Evolutionary conservation across 2,797 vertebrate species (phyloP), one percentile per base, ranked within the genome.

Genomic region (Pygocentrus nattereri): DNA sequence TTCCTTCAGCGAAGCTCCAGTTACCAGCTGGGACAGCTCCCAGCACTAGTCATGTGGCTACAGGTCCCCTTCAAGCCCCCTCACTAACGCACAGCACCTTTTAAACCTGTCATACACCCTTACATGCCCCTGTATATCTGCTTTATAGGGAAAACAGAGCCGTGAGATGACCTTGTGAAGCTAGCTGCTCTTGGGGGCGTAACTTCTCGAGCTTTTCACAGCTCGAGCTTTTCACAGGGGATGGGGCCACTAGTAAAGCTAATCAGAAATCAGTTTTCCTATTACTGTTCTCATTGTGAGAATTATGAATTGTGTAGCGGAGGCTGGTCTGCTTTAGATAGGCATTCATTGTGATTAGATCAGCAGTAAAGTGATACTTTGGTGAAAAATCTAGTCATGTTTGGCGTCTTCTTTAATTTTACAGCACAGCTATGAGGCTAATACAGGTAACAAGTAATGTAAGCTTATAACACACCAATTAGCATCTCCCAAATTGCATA

Each of bases 41-140:
- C 64, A 85, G 83, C 65, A 83, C 88, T 86, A 67, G 85, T 90
- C 89, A 91, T 82, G 73, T 82, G 86, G 72, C 76, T 79, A 83
- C 30, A 25, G 27, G 47, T 27, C 38, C 50, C 64, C 16, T 19
- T 8, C 65, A 47, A 85, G 83, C 5, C 25, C 15, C 56, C 58
- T 70, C 56, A 23, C 58, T 23, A 62, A 67, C 44, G 23, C 73
- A 62, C 4, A n/a, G 50, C 56, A 61, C 23, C 62, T 67, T 52
- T 78, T 78, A 78, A 61, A 54, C 62, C 34, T 30, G 34, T 70
- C 69, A 69, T 74, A 76, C 59, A 52, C 54, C 6, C 31, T 73
- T 41, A 71, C 65, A 71, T 18, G 8, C 34, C 61, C 61, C 71
- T 74, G 59, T 71, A 56, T 67, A 31, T 68, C 41, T 54, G 7